Conservation (phyloP, 2,888 invertebrate species). For the Malthinus seriepunctatus region DNA sequence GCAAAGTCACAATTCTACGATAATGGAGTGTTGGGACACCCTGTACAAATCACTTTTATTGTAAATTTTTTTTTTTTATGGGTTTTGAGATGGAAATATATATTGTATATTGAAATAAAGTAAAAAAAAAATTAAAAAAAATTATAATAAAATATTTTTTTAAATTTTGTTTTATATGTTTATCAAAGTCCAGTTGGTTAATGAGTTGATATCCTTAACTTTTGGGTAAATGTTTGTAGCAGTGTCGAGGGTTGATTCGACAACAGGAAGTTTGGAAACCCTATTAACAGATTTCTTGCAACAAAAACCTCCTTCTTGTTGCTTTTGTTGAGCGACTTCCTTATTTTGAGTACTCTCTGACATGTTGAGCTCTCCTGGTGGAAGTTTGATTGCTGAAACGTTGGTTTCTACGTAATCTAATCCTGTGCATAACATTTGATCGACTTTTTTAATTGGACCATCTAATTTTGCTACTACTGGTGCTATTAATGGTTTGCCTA, state of each 20-base stretch:
- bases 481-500: constrained; percentile 56
- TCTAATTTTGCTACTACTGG: constrained; percentile 59
- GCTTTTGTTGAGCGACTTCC: not conserved
- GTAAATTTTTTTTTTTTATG: too few relatives aligned
- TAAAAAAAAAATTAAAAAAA: too few relatives aligned
- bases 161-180: too few relatives aligned
- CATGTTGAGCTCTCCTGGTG: constrained; percentile 59
- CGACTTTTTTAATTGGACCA: constrained; percentile 59
- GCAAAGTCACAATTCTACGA: too few relatives aligned
- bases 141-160: too few relatives aligned
- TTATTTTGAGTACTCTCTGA: constrained; percentile 27
- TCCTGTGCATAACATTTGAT: constrained; percentile 60
- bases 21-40: too few relatives aligned
- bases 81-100: too few relatives aligned
- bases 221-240: constrained; percentile 61
- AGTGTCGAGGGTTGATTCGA: constrained; percentile 61
- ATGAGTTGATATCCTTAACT: constrained; percentile 60
- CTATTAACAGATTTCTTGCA: constrained; percentile 60
- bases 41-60: too few relatives aligned
- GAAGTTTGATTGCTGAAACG: constrained; percentile 61
- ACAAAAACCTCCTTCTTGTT: not conserved
- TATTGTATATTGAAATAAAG: too few relatives aligned
- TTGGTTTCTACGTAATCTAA: constrained; percentile 60
- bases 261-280: constrained; percentile 60
- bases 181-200: constrained; percentile 62